Conservation (phyloP, 2,113 vertebrate species). For the Melanerpes formicivorus region DNA sequence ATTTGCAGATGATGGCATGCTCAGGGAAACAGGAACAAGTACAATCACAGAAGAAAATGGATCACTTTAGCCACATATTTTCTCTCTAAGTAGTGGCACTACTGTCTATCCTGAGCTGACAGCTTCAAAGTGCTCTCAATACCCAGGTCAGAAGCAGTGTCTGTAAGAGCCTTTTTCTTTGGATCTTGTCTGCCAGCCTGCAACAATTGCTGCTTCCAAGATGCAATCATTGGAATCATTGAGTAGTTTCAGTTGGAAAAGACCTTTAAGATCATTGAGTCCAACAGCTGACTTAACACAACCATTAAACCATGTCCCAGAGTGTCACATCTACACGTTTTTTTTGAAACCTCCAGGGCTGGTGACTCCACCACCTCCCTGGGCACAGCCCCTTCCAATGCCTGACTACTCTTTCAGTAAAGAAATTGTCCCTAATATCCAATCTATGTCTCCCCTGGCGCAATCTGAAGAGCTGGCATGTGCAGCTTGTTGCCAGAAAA, state of each 20-base stretch:
- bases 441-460: too few relatives aligned
- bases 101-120: neutral
- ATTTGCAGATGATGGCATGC: neutral
- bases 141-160: neutral
- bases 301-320: too few relatives aligned
- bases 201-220: neutral
- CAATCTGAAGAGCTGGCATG: rapidly evolving
- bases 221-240: neutral
- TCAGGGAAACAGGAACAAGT: neutral
- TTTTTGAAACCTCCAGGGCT: too few relatives aligned
- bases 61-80: neutral
- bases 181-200: neutral
- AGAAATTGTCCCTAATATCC: too few relatives aligned
- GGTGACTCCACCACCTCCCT: too few relatives aligned
- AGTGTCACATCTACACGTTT: too few relatives aligned
- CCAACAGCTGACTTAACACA: too few relatives aligned
- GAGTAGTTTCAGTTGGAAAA: too few relatives aligned
- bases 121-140: constrained; percentile 1
- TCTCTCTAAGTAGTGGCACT: neutral
- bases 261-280: too few relatives aligned
- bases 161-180: constrained; percentile 2
- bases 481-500: neutral
- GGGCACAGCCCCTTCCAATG: too few relatives aligned
- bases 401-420: too few relatives aligned
- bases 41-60: neutral